Base-by-base conservation (phyloP, 2,888 invertebrate genomes). In the Chymomyza caudatula region DNA sequence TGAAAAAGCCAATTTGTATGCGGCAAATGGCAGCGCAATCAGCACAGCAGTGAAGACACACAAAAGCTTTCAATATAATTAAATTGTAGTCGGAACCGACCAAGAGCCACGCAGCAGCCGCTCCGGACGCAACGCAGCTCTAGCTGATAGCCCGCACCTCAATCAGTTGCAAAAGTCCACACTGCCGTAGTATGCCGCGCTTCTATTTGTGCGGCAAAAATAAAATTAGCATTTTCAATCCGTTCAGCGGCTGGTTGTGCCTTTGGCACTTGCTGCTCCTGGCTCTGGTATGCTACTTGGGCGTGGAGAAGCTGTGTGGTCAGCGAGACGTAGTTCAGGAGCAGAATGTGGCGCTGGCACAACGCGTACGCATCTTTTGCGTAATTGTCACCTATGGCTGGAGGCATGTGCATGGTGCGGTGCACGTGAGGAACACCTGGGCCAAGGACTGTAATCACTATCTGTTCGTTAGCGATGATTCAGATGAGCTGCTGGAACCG, bases 391-490 rank as follows among this genome's bases (percentile, higher is more conserved):
- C 98, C 0, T 94, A 94, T 65, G 69, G 43, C 2, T 29, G 17
- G 47, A 69, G 76, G 2, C 78, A 79, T 0, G 1, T 5, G 0
- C 2, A 4, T 0, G 53, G 53, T 0, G 98, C 98, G 0, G 93
- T 92, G 37, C 97, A 98, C 82, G 96, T 98, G 2, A 96, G 96
- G 88, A 95, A 95, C 0, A 98, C 98, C 0, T 98, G 98, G 98
- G 97, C 96, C 1, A 94, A 94, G 87, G 92, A 97, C 51, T 98
- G 97, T 86, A 96, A 97, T 87, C 93, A 93, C 71, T 91, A 96
- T 17, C 87, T 97, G 4, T 97, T 97, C 78, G 96, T 97, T 95
- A 96, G 96, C 88, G 93, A 94, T 1, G 90, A 89, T 65, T 92
- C 93, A 90, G 94, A 96, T 94, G 63, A 63, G 23, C 91, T 91